Conservation (phyloP, 2,113 vertebrate species). For the Saguinus imperator region DNA sequence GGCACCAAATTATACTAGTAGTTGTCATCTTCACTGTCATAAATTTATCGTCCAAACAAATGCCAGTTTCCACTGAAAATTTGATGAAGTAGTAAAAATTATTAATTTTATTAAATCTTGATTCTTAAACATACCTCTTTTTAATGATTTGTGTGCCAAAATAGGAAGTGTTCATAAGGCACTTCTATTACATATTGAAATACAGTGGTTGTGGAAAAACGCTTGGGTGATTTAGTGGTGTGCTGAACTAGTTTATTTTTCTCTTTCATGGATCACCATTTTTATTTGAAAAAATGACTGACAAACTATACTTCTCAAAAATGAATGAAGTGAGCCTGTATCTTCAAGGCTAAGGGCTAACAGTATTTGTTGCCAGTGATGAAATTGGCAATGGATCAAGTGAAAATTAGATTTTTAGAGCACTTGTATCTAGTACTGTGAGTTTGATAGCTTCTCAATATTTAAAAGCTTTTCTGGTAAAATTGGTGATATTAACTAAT, state of each 20-base stretch:
- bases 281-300: slow-evolving; percentile 1
- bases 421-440: neutral
- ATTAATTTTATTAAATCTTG: neutral
- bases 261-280: neutral
- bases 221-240: neutral
- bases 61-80: neutral
- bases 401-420: slow-evolving; percentile 53
- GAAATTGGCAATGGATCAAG: slow-evolving; percentile 12
- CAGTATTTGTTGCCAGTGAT: neutral
- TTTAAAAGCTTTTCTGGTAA: slow-evolving; percentile 34
- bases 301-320: slow-evolving; percentile 18
- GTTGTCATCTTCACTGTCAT: neutral
- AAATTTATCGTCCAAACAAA: neutral
- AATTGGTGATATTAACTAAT: slow-evolving; percentile 50
- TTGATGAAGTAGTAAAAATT: neutral
- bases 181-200: neutral
- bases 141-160: neutral
- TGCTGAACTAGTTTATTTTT: neutral
- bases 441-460: slow-evolving; percentile 25
- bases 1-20: neutral
- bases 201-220: neutral
- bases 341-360: neutral
- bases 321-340: neutral
- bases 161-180: neutral
- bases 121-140: neutral